Conservation (phyloP, 2,888 invertebrate genomes). For the Caenorhabditis sp. region DNA sequence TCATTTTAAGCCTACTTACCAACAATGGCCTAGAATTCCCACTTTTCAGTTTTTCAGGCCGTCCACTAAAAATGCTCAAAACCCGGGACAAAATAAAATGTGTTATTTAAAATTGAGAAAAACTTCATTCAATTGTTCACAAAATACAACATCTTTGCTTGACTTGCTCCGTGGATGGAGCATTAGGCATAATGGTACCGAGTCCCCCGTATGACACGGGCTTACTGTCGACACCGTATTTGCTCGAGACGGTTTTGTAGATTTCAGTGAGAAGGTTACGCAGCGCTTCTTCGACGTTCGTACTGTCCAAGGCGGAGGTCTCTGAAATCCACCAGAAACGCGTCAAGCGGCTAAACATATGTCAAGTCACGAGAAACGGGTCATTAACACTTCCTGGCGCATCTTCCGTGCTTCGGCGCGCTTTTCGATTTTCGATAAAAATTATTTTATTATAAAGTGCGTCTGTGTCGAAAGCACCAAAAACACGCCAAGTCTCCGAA, state of each 20-base stretch:
- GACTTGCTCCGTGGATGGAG: conserved; percentile 73
- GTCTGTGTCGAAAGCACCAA: not conserved
- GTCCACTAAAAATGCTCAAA: too few relatives aligned
- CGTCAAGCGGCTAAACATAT: too few relatives aligned
- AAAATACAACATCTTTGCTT: conserved; percentile 81
- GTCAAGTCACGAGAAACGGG: too few relatives aligned
- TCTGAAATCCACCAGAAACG: too few relatives aligned
- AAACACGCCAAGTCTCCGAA: not conserved
- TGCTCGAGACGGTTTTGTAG: conserved; percentile 80
- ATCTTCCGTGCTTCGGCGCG: too few relatives aligned
- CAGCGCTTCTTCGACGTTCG: conserved; percentile 99
- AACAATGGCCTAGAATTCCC: too few relatives aligned
- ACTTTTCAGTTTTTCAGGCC: too few relatives aligned
- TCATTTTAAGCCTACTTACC: too few relatives aligned
- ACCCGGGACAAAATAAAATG: too few relatives aligned
- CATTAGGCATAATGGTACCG: conserved; percentile 77
- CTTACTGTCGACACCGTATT: conserved; percentile 74
- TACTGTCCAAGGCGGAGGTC: conserved; percentile 99
- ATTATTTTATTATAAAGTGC: not conserved
- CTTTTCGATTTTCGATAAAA: too few relatives aligned
- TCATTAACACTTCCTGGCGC: too few relatives aligned
- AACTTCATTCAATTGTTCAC: conserved; percentile 45
- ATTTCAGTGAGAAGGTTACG: conserved; percentile 96
- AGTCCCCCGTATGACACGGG: conserved; percentile 62
- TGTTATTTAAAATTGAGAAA: too few relatives aligned